Evolutionary conservation across 2,113 vertebrate genomes (phyloP).

Genomic region (Megaptera novaeangliae): DNA sequence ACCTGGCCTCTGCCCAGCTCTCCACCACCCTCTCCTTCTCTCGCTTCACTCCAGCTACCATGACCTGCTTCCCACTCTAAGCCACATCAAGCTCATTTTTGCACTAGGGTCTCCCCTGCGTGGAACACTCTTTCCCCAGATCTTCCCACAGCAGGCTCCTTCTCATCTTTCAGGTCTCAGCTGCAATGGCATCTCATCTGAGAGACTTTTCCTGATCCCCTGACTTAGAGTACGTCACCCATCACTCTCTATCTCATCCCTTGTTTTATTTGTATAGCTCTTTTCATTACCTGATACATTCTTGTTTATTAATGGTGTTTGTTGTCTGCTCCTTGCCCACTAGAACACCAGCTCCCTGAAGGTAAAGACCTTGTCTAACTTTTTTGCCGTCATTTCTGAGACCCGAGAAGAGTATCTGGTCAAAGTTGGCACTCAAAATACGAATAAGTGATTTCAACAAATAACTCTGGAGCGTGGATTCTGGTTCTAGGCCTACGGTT

Average conservation of each 20-base stretch:
- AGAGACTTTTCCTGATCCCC: background rate
- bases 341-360: accelerated
- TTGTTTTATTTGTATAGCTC: background rate
- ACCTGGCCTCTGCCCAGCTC: background rate
- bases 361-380: background rate
- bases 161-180: background rate
- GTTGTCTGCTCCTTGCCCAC: background rate
- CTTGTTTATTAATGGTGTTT: background rate
- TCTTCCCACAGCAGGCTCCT: background rate
- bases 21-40: background rate
- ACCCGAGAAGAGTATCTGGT: background rate
- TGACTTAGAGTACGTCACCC: background rate
- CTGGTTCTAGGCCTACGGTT: background rate
- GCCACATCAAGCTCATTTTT: background rate
- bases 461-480: background rate
- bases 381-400: background rate
- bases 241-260: background rate
- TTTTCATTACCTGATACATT: background rate
- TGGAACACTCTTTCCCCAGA: background rate
- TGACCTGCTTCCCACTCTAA: background rate
- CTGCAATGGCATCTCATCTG: background rate
- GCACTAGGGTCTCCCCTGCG: too few relatives aligned
- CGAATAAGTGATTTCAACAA: background rate
- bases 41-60: background rate
- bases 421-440: background rate